Conservation (phyloP, 2,797 vertebrate genomes). For the Spizella passerina region DNA sequence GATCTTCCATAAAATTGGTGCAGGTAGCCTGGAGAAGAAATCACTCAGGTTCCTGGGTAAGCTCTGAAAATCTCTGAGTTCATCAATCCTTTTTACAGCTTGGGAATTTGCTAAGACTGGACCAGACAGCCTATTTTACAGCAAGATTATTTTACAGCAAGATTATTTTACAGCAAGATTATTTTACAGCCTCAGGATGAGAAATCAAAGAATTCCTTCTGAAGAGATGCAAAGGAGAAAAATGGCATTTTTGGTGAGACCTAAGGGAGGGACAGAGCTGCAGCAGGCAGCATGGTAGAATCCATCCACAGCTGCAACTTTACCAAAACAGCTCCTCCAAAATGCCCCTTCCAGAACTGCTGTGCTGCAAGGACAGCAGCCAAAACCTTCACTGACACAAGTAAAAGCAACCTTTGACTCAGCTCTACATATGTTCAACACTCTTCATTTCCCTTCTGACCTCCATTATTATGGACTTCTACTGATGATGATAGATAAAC, state of each 20-base stretch:
- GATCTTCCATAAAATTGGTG: neutral
- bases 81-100: constrained; percentile 12
- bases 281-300: constrained; percentile 23
- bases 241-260: neutral
- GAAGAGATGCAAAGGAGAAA: neutral
- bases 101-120: neutral
- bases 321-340: neutral
- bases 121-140: neutral
- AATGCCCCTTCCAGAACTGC: neutral
- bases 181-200: neutral
- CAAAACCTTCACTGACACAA: neutral
- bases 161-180: neutral
- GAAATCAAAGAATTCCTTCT: neutral
- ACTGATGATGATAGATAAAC: neutral
- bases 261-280: neutral
- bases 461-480: neutral
- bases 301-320: constrained; percentile 21
- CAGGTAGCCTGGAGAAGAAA: constrained; percentile 6
- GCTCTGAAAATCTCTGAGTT: neutral
- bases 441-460: neutral
- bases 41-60: neutral
- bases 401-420: neutral
- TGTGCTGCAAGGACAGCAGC: neutral
- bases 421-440: neutral
- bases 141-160: neutral